Base-by-base conservation (phyloP, 2,797 vertebrate species). In the Anguilla pacifica region DNA sequence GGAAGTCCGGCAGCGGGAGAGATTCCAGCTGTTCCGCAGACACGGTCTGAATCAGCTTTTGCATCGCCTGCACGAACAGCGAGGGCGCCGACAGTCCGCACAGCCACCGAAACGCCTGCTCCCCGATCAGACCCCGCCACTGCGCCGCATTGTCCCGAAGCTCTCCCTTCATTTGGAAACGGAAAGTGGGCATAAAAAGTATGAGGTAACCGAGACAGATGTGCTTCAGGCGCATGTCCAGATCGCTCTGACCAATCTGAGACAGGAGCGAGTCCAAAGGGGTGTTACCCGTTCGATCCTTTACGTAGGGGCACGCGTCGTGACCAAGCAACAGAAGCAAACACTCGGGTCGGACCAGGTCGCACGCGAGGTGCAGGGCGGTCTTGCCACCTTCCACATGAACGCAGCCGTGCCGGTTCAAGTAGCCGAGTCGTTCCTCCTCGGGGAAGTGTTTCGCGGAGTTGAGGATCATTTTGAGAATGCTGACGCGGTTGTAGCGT, bases 171-270 rank as follows among this genome's bases (percentile, higher is more conserved):
- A 93, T 94, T 0, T 86, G 25, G 53, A 89, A 94, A 25, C 74
- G 88, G 59, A 95, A 89, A 3, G 87, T 89, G 0, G 98, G 96
- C 91, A 97, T 93, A 55, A 98, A 99, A 53, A 99, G 94, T 86
- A 97, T 94, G 93, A 99, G 94, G 86, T 97, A 94, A 90, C 98
- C 97, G 0, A 99, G 94, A 91, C 98, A 97, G 87, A 95, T 93
- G 53, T 94, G 94, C 91, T 94, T 94, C 87, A 92, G 90, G n/a
- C 92, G 93, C 91, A 86, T 17, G 88, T 95, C 93, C 72, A 86
- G 89, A 85, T n/a, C 0, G 25, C 87, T 0, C 86, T 28, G 93
- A 86, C 91, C 81, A 0, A 98, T 93, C 61, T 96, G 95, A 85
- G 94, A 94, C 86, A 99, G 95, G 49, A 98, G 94, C 2, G 92